phyloP scores from a whole-genome alignment of 1,140 invertebrate species.

The Leptinotarsa lineolata region DNA sequence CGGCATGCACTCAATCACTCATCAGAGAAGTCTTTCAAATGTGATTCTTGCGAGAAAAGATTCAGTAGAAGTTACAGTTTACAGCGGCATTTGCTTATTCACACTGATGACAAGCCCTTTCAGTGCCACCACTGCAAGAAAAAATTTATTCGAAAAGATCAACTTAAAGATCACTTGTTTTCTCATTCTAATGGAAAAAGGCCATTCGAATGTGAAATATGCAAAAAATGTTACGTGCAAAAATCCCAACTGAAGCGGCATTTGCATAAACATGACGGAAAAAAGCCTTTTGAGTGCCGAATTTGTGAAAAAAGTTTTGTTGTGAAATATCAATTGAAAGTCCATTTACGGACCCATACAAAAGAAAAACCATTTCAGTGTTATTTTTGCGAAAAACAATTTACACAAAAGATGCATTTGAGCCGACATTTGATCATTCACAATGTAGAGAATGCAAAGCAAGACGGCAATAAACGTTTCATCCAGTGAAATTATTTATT shows the following conservation, averaged over 20 bases:
- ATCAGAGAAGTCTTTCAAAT: slow-evolving; percentile 63
- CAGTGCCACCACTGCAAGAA: slow-evolving; percentile 3
- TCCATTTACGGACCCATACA: neutral
- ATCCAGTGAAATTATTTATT: too few species aligned
- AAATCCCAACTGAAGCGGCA: neutral
- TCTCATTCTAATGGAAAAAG: neutral
- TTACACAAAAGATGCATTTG: neutral
- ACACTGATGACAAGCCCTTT: neutral
- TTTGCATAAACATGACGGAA: neutral
- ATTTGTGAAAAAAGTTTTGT: slow-evolving; percentile 6
- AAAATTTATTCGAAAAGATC: neutral
- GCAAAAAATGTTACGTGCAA: neutral
- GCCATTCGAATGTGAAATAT: neutral
- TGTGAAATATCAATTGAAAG: neutral
- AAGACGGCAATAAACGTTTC: too few species aligned
- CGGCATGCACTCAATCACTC: slow-evolving; percentile 8
- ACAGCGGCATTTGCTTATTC: neutral
- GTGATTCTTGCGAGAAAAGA: slow-evolving; percentile 64
- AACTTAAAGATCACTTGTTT: neutral
- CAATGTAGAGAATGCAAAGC: neutral
- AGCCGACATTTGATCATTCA: neutral
- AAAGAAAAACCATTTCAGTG: slow-evolving; percentile 7
- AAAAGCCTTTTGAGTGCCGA: slow-evolving; percentile 18
- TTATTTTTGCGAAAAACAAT: neutral
- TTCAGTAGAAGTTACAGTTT: neutral